These are phyloP conservation scores for Metopia argyrocephala DNA, from an alignment of 2,888 invertebrate species.

Conservation along the genomic window DNA sequence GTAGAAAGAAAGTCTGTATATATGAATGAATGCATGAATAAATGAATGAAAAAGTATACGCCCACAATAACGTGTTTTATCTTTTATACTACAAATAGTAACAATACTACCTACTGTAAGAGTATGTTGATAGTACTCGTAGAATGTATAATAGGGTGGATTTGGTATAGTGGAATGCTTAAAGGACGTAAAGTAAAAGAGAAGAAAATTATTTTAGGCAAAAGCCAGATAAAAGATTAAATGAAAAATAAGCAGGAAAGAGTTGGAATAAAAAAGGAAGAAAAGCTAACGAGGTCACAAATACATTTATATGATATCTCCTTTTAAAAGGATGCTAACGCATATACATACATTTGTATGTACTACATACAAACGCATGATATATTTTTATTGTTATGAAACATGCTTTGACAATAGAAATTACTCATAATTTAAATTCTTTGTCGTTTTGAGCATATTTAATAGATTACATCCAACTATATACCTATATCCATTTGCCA, in stretches of 20 bases:
- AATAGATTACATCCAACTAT: no score
- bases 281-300: conserved; percentile 5
- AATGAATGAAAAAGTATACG: conserved; percentile 15
- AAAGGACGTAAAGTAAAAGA: not conserved
- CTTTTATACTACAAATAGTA: not conserved
- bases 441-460: no score
- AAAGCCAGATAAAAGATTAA: not conserved
- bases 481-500: no score
- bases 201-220: not conserved
- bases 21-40: not conserved
- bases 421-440: no score
- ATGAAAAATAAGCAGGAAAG: not conserved
- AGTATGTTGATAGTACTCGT: no score
- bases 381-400: not conserved
- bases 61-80: conserved; percentile 10
- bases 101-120: no score
- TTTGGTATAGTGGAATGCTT: no score
- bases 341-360: not conserved
- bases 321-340: conserved; percentile 26
- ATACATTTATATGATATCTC: not conserved
- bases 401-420: conserved; percentile 1
- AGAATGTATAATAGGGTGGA: no score
- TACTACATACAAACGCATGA: not conserved
- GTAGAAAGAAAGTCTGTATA: not conserved
- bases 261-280: not conserved